phyloP scores from a whole-genome alignment of 2,113 vertebrate species.

The Eurystomus gularis region DNA sequence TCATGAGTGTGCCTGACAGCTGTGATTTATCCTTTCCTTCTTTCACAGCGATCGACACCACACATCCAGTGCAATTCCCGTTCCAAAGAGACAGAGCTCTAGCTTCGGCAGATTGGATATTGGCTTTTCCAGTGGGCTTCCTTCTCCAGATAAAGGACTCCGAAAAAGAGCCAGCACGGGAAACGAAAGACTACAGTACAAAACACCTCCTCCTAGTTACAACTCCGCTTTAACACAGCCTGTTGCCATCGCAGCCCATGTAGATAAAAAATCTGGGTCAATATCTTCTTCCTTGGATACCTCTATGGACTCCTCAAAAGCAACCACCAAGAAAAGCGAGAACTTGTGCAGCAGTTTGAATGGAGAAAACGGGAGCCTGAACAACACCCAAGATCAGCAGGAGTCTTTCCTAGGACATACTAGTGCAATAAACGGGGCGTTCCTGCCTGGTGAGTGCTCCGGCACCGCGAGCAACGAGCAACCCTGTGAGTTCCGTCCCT shows the following conservation, averaged over 20 bases:
- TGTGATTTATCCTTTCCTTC: constrained; percentile 14
- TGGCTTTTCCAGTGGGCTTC: constrained; percentile 73
- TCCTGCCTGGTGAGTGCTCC: constrained; percentile 45
- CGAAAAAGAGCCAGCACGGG: constrained; percentile 88
- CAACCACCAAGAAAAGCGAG: constrained; percentile 42
- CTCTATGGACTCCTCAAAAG: constrained; percentile 74
- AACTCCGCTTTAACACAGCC: constrained; percentile 70
- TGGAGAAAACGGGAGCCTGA: constrained; percentile 13
- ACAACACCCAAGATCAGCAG: background rate
- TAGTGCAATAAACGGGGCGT: constrained; percentile 64
- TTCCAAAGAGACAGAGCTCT: constrained; percentile 85
- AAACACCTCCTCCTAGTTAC: constrained; percentile 84
- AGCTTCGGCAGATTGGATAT: constrained; percentile 77
- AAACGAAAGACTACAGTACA: constrained; percentile 81
- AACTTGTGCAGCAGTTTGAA: constrained; percentile 32
- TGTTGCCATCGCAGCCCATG: background rate
- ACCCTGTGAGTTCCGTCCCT: background rate
- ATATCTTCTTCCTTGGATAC: constrained; percentile 82
- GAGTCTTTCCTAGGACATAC: constrained; percentile 29
- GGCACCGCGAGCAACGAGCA: background rate
- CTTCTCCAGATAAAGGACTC: constrained; percentile 85
- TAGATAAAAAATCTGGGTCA: constrained; percentile 59
- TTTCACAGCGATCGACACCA: constrained; percentile 85
- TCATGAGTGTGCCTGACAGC: background rate
- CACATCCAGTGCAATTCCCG: constrained; percentile 88